phyloP scores from a whole-genome alignment of 1,140 invertebrate species.

The Radopholus similis region DNA sequence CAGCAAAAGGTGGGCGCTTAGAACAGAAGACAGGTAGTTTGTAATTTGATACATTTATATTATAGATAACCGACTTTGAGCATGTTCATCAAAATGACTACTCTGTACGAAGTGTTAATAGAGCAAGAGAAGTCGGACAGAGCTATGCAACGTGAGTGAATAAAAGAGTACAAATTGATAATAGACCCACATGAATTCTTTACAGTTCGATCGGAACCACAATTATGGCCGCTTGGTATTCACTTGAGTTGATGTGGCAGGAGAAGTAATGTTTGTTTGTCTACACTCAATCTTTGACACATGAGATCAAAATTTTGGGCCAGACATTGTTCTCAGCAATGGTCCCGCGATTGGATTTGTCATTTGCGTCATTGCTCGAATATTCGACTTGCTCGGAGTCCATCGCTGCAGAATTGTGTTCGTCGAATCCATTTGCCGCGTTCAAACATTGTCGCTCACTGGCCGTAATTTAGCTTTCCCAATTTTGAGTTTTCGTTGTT shows the following conservation, averaged over 20 bases:
- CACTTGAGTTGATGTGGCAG: not conserved
- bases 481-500: not conserved
- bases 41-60: slow-evolving; percentile 1
- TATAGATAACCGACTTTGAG: slow-evolving; percentile 33
- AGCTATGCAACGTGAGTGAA: slow-evolving; percentile 75
- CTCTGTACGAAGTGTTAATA: slow-evolving; percentile 70
- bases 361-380: slow-evolving; percentile 71
- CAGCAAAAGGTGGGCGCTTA: slow-evolving; percentile 1
- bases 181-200: not conserved
- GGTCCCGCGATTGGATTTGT: slow-evolving; percentile 92
- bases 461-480: slow-evolving; percentile 62
- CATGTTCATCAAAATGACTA: slow-evolving; percentile 35
- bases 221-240: slow-evolving; percentile 6
- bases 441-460: slow-evolving; percentile 78
- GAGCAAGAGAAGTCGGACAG: slow-evolving; percentile 82
- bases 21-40: not conserved
- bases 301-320: slow-evolving; percentile 27
- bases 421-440: slow-evolving; percentile 88
- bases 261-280: not conserved
- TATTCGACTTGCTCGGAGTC: slow-evolving; percentile 67
- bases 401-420: slow-evolving; percentile 76
- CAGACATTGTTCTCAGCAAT: slow-evolving; percentile 74
- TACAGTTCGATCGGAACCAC: not conserved
- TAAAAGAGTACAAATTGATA: slow-evolving; percentile 67
- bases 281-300: not conserved